Percentiles rank a stretch among this genome's conserved stretches.
phyloP scores from a whole-genome alignment of 37 sponge, comb jelly and placozoan species.

The Cliona cf. orientalis region DNA sequence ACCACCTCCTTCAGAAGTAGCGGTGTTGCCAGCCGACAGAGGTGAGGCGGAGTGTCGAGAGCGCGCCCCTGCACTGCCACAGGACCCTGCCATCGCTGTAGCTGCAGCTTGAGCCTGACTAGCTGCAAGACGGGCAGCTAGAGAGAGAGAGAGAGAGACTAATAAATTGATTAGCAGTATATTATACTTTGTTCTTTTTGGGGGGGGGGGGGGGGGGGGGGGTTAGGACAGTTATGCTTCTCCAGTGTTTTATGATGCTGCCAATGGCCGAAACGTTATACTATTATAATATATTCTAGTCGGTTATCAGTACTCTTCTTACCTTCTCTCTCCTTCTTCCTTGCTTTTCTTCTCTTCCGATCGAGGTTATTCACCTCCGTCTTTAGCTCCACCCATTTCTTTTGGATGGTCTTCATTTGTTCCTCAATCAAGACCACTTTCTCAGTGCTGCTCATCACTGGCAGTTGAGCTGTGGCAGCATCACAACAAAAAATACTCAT shows the following conservation, averaged over 20 bases:
- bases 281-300: neutral
- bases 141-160: neutral
- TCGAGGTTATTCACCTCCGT: slow-evolving; percentile 69
- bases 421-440: slow-evolving; percentile 57
- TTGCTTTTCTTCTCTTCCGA: slow-evolving; percentile 64
- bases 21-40: too few relatives aligned
- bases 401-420: slow-evolving; percentile 49
- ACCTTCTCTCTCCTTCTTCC: slow-evolving; percentile 72
- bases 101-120: too few relatives aligned
- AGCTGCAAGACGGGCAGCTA: neutral
- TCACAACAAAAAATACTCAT: neutral
- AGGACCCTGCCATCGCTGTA: too few relatives aligned
- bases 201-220: too few relatives aligned
- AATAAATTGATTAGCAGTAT: too few relatives aligned
- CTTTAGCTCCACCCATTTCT: slow-evolving; percentile 63
- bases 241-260: neutral
- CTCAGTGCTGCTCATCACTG: slow-evolving; percentile 45
- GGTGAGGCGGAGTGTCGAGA: too few relatives aligned
- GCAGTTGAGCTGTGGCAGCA: slow-evolving; percentile 18
- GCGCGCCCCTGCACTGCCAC: too few relatives aligned
- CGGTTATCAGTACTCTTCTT: neutral
- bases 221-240: too few relatives aligned
- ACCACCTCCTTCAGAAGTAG: too few relatives aligned
- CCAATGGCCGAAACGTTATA: neutral
- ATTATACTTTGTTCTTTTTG: too few relatives aligned